Evolutionary conservation across 2,888 invertebrate genomes (phyloP).

Genomic region (Papilio elwesi): DNA sequence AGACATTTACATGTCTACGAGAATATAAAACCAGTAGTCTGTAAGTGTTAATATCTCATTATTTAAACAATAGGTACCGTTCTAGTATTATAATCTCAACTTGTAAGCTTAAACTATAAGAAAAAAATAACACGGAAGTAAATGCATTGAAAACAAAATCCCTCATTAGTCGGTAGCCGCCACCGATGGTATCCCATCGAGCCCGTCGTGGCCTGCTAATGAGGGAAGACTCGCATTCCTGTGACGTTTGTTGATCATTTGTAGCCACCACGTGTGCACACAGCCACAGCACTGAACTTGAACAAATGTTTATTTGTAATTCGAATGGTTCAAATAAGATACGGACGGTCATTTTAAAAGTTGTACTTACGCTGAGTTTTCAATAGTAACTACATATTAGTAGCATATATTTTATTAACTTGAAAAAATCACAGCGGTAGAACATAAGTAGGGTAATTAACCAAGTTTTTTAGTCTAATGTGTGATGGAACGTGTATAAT

Average conservation of each 20-base stretch:
- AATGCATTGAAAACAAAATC: slow-evolving; percentile 37
- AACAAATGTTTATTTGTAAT: slow-evolving; percentile 24
- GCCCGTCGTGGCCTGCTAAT: slow-evolving; percentile 44
- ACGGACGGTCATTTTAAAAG: neutral
- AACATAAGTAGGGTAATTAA: neutral
- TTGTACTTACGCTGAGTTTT: neutral
- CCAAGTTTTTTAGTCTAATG: neutral
- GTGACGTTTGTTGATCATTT: slow-evolving; percentile 29
- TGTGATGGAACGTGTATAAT: too few species aligned
- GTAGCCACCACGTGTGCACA: slow-evolving; percentile 26
- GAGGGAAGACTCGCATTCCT: slow-evolving; percentile 45
- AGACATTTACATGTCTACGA: neutral
- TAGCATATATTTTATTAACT: too few species aligned
- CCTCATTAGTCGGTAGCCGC: slow-evolving; percentile 44
- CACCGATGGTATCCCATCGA: slow-evolving; percentile 39
- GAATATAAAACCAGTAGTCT: neutral
- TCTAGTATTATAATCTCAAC: neutral
- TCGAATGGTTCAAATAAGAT: neutral
- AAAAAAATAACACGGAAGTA: slow-evolving; percentile 48
- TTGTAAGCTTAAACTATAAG: slow-evolving; percentile 8
- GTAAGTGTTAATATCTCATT: neutral
- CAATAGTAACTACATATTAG: neutral
- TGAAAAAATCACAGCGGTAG: neutral
- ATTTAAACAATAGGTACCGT: neutral
- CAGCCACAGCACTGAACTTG: neutral